phyloP scores from a whole-genome alignment of 2,113 vertebrate species.

The Uria aalge region DNA sequence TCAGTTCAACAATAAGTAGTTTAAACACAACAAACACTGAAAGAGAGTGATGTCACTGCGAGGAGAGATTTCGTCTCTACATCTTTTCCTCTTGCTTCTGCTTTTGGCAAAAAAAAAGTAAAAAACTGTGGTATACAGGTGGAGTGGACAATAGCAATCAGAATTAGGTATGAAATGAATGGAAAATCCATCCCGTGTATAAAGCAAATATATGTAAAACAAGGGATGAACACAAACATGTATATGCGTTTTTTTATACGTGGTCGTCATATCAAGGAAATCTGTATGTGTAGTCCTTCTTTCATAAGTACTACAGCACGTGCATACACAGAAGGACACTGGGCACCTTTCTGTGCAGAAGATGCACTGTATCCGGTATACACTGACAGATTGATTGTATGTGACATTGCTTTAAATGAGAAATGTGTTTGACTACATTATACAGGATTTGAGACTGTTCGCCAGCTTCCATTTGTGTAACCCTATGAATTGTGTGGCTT shows the following conservation, averaged over 20 bases:
- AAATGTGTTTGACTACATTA: neutral
- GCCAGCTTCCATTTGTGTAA: neutral
- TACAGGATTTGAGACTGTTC: neutral
- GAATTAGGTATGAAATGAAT: neutral
- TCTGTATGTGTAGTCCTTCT: neutral
- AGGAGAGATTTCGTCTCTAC: neutral
- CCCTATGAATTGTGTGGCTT: neutral
- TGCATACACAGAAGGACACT: neutral
- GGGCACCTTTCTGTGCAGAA: neutral
- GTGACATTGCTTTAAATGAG: neutral
- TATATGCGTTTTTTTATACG: neutral
- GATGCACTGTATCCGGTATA: neutral
- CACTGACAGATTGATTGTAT: neutral
- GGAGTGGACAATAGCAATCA: neutral
- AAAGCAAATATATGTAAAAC: neutral
- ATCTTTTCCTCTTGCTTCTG: neutral
- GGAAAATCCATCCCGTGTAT: neutral
- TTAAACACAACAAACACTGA: neutral
- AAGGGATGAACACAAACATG: neutral
- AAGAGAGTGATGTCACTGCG: neutral
- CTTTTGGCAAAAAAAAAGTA: neutral
- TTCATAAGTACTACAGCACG: neutral
- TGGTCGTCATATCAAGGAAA: neutral
- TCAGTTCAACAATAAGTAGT: neutral
- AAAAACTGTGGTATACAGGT: accelerated